A percentile compares a stretch with the other conserved stretches of the same genome.
Conservation (phyloP, 2,888 invertebrate species). For the Xanthia icteritia region DNA sequence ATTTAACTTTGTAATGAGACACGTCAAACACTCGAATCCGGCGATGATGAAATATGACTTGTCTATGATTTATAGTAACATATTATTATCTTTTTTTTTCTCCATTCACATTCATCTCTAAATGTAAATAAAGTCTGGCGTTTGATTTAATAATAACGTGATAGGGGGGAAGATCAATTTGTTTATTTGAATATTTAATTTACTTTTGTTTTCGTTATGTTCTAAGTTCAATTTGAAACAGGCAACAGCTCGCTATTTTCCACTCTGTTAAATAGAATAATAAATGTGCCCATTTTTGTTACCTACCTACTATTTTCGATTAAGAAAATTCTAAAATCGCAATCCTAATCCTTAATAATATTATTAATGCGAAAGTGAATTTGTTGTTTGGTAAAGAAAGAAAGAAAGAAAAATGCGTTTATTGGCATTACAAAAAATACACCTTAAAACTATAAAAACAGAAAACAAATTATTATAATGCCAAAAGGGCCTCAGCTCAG, state of each 20-base stretch:
- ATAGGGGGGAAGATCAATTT: conserved; percentile 72
- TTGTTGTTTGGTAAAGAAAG: no score
- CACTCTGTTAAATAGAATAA: no score
- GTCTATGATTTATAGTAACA: conserved; percentile 85
- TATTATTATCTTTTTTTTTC: conserved; percentile 84
- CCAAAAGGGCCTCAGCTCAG: no score
- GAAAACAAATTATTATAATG: no score
- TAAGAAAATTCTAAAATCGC: background rate
- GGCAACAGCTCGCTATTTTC: no score
- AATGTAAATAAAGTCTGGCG: conserved; percentile 85
- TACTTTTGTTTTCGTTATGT: conserved; percentile 28
- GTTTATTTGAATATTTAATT: conserved; percentile 74
- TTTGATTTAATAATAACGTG: conserved; percentile 84
- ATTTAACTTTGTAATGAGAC: conserved; percentile 83
- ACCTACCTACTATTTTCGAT: background rate
- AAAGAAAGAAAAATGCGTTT: no score
- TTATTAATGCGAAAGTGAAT: no score
- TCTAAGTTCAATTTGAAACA: background rate
- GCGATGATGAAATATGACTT: conserved; percentile 79
- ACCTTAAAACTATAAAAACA: no score
- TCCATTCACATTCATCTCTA: conserved; percentile 75
- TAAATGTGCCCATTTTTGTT: background rate
- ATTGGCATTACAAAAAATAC: no score
- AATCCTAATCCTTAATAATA: no score
- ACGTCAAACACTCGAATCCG: conserved; percentile 67